Base-by-base conservation (phyloP, 2,888 invertebrate species). In the Polydrusus cervinus region DNA sequence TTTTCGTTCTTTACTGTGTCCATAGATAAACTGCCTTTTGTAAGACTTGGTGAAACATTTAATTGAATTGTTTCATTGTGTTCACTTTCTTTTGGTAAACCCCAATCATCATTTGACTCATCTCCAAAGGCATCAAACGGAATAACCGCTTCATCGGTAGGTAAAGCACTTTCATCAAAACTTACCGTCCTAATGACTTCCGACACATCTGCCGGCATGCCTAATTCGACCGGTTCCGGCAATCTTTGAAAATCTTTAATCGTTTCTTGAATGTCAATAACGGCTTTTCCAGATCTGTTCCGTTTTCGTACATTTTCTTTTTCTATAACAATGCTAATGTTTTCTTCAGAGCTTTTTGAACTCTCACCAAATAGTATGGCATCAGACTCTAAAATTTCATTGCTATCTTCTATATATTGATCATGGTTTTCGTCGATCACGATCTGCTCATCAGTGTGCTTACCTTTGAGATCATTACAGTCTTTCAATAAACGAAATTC, bases 401-500 rank as follows among this genome's bases (percentile, higher is more conserved):
- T 18, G 38, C 18, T 13, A 61, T 6, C 20, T 16, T 71, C 61
- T 34, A 47, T n/a, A 47, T 38, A 20, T 53, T 67, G 25, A 18
- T 47, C 45, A 0, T 72, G 20, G 30, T 11, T 51, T 47, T 71
- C 74, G 49, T 70, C 75, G 18, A 57, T 9, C 16, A 18, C 38
- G 6, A 76, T 78, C 18, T 69, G 51, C 66, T 79, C 80, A 43
- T 81, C 76, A 0, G 76, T 79, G 45, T 76, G 75, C 64, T 74
- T 79, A 11, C 78, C 80, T 38, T 51, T 73, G 0, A 78, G 14
- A 55, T 79, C 78, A 18, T 75, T 71, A 7, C 74, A 71, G 20
- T 79, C 77, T n/a, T 70, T 72, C 45, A 83, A 76, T 25, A 71
- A 71, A 16, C 68, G 79, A 68, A 84, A 85, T 16, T 82, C 81